Percentiles rank a stretch among this genome's conserved stretches.
Conservation (phyloP, 2,797 vertebrate species). For the Manis pentadactyla region DNA sequence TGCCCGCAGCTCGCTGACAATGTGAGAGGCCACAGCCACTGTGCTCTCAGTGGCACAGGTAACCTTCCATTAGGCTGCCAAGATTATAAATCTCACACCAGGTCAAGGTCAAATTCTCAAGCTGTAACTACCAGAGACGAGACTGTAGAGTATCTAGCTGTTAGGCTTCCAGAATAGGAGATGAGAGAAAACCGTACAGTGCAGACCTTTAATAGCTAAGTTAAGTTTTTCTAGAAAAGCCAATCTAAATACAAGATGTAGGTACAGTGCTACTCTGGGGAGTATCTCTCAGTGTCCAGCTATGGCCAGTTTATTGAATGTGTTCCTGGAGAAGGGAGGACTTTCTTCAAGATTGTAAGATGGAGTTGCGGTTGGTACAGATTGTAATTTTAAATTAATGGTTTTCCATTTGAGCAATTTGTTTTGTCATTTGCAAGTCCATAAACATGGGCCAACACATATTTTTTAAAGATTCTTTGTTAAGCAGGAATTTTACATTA, state of each 20-base stretch:
- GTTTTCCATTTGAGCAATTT: slow-evolving; percentile 35
- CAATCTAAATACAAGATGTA: background rate
- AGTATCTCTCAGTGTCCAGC: background rate
- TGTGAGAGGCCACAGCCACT: background rate
- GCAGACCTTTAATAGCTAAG: background rate
- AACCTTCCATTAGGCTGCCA: background rate
- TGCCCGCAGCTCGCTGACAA: background rate
- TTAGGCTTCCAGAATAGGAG: background rate
- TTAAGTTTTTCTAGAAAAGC: background rate
- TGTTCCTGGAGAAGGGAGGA: background rate
- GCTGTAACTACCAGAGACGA: background rate
- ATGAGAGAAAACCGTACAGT: background rate
- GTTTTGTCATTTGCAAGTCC: background rate
- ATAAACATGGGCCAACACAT: background rate
- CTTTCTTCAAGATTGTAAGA: background rate
- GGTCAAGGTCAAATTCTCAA: background rate
- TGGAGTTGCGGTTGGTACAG: background rate
- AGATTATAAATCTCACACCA: background rate
- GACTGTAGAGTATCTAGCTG: background rate
- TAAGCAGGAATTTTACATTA: slow-evolving; percentile 28
- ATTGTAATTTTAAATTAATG: slow-evolving; percentile 33
- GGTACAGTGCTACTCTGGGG: background rate
- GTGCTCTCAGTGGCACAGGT: background rate
- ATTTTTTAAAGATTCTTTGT: slow-evolving; percentile 14
- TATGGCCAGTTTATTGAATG: background rate